These are phyloP conservation scores for Eclectus roratus DNA, from an alignment of 2,113 vertebrate species.

Conservation along the genomic window DNA sequence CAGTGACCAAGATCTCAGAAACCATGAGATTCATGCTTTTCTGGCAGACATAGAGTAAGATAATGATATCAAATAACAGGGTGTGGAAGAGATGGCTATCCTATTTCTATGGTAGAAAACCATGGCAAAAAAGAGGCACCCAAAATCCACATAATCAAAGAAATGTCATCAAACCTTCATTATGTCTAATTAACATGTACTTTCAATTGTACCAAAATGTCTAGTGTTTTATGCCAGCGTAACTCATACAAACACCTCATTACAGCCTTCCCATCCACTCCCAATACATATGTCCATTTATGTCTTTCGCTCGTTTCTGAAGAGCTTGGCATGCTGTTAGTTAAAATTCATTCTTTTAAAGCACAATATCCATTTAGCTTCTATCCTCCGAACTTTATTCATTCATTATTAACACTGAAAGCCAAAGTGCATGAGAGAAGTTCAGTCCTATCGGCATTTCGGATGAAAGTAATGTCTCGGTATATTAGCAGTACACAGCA, in stretches of 20 bases:
- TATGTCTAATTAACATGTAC: not conserved
- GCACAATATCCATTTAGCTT: slow-evolving; percentile 69
- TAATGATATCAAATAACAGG: not conserved
- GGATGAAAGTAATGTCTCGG: slow-evolving; percentile 75
- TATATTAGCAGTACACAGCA: slow-evolving; percentile 67
- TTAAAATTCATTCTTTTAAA: slow-evolving; percentile 70
- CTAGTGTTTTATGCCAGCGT: not conserved
- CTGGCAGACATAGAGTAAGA: not conserved
- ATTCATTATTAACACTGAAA: slow-evolving; percentile 78
- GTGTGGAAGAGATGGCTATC: not conserved
- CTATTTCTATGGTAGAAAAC: not conserved
- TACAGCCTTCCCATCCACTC: not conserved
- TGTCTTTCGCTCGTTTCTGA: not conserved
- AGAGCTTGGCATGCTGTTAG: slow-evolving; percentile 34
- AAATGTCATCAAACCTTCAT: not conserved
- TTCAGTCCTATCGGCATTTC: slow-evolving; percentile 66
- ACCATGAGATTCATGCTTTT: not conserved
- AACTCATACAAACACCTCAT: not conserved
- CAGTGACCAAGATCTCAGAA: not conserved
- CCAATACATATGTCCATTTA: not conserved
- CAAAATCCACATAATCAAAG: not conserved
- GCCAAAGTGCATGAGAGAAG: slow-evolving; percentile 72
- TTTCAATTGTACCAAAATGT: not conserved
- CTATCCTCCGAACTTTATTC: slow-evolving; percentile 73
- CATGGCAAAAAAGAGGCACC: not conserved